phyloP scores from a whole-genome alignment of 2,113 vertebrate genomes.

The Sapayoa aenigma region DNA sequence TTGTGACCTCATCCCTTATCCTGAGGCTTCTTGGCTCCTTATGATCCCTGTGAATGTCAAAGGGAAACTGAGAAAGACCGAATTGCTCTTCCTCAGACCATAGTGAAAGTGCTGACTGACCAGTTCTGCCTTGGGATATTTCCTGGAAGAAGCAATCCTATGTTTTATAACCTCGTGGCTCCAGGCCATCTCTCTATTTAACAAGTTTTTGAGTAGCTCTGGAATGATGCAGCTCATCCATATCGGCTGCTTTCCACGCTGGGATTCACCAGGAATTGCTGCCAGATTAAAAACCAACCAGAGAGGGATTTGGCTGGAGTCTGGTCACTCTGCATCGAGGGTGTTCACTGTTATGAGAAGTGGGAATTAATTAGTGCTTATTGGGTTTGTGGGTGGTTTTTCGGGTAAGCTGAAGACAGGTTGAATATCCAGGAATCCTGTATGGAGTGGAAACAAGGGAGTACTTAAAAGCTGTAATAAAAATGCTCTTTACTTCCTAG shows the following conservation, averaged over 20 bases:
- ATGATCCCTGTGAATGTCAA: background rate
- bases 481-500: background rate
- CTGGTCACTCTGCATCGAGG: background rate
- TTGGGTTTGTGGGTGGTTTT: background rate
- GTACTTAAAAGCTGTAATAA: background rate
- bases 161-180: background rate
- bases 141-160: background rate
- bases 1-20: background rate
- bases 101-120: conserved; percentile 1
- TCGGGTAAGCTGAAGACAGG: background rate
- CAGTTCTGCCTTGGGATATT: background rate
- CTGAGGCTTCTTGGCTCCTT: background rate
- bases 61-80: background rate
- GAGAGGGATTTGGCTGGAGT: background rate
- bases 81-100: background rate
- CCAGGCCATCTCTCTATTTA: background rate
- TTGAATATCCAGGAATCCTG: background rate
- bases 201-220: background rate
- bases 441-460: background rate
- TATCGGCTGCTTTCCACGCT: background rate
- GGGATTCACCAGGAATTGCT: background rate
- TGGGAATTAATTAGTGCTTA: background rate
- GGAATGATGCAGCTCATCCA: background rate
- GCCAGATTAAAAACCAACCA: background rate
- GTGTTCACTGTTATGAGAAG: background rate